phyloP scores from a whole-genome alignment of 2,113 vertebrate species.

The Protobothrops mucrosquamatus region DNA sequence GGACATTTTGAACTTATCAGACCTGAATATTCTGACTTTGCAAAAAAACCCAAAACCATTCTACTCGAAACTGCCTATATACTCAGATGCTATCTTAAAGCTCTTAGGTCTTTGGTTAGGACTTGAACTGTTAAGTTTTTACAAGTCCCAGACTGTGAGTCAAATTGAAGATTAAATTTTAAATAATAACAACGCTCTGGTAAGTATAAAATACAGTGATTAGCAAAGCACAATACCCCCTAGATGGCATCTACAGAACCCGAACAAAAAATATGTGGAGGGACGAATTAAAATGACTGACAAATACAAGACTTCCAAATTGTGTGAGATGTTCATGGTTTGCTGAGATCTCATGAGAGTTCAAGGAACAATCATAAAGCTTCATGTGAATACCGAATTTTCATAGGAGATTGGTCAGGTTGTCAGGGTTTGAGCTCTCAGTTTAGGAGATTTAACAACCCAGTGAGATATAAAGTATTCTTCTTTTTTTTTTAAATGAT shows the following conservation, averaged over 20 bases:
- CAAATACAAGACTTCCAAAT: neutral
- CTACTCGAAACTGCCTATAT: no score
- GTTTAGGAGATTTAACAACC: neutral
- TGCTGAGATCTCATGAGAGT: neutral
- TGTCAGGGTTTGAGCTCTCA: neutral
- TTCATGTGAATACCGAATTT: neutral
- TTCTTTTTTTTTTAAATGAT: neutral
- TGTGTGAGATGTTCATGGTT: neutral
- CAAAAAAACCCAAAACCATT: no score
- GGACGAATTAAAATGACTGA: neutral
- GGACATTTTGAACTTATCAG: neutral
- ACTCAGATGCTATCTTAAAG: no score
- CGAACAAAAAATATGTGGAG: neutral
- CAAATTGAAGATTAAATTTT: neutral
- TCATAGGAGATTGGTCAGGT: neutral
- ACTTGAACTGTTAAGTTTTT: no score
- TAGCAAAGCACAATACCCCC: neutral
- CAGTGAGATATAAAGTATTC: neutral
- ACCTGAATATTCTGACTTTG: no score
- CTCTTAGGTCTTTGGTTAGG: no score
- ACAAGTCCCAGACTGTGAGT: no score
- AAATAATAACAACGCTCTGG: no score
- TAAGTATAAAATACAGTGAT: neutral
- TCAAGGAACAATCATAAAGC: neutral
- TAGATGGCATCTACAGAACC: neutral